Percentiles rank a stretch among this genome's conserved stretches.
Evolutionary conservation across 2,113 vertebrate genomes (phyloP).

Genomic region (Rhineura floridana): DNA sequence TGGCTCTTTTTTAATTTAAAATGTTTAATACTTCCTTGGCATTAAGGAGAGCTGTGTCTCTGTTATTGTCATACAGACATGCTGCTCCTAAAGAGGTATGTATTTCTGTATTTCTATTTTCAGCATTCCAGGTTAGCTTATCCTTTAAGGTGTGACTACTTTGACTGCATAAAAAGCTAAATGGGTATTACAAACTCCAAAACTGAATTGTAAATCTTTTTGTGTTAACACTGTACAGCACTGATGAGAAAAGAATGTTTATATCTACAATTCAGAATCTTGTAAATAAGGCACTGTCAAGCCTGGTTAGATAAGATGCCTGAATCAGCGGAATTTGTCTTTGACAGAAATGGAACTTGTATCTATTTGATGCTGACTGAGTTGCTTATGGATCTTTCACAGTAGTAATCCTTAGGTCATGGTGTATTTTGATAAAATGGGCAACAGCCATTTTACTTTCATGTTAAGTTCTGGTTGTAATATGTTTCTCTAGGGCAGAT

Average conservation of each 20-base stretch:
- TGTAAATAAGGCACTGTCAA: background rate
- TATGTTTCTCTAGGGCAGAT: slow-evolving; percentile 83
- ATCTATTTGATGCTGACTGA: background rate
- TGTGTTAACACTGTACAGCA: background rate
- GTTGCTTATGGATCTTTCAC: background rate
- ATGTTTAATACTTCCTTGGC: background rate
- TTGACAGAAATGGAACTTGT: background rate
- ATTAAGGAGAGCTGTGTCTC: background rate
- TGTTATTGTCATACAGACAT: background rate
- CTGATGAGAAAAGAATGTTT: background rate
- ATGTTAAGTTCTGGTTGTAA: background rate
- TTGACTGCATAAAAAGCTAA: background rate
- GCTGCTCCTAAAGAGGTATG: background rate
- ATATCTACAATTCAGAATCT: background rate
- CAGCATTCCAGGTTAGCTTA: background rate
- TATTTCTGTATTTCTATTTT: background rate
- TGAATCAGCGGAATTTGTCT: background rate
- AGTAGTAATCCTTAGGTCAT: background rate
- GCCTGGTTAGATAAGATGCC: background rate
- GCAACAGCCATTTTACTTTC: background rate
- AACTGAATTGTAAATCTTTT: background rate
- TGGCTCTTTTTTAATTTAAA: background rate
- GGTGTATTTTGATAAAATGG: background rate
- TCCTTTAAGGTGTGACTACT: background rate
- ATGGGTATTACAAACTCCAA: background rate